Percentiles rank a stretch among this genome's conserved stretches.
These are phyloP conservation scores for Kuschelorhynchus macadamiae DNA, from an alignment of 2,888 invertebrate genomes.

Conservation along the genomic window DNA sequence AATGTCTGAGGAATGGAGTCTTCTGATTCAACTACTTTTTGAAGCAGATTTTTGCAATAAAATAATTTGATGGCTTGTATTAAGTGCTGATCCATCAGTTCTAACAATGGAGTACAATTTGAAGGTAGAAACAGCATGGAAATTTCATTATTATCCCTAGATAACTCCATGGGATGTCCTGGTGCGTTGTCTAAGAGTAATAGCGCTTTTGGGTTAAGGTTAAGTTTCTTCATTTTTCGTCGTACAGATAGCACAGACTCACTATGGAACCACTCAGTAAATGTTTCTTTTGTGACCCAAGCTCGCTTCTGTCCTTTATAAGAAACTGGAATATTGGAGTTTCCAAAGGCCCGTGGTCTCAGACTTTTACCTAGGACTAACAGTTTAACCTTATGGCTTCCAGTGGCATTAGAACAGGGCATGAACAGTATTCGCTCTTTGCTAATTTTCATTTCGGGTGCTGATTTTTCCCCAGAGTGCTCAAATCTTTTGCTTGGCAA, in stretches of 20 bases:
- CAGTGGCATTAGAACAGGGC: conserved; percentile 18
- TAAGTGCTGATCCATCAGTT: conserved; percentile 27
- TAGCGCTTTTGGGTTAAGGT: background rate
- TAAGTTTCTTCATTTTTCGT: conserved; percentile 10
- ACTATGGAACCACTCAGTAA: conserved; percentile 18
- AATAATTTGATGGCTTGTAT: conserved; percentile 24
- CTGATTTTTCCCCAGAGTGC: conserved; percentile 1
- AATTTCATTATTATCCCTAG: conserved; percentile 19
- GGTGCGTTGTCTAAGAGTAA: conserved; percentile 9
- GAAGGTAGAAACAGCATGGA: conserved; percentile 6
- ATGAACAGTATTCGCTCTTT: conserved; percentile 14
- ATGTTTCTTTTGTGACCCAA: conserved; percentile 16
- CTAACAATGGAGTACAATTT: conserved; percentile 31
- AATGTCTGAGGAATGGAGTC: background rate
- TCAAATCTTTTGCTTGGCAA: background rate
- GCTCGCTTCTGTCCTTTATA: conserved; percentile 14
- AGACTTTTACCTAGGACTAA: conserved; percentile 18
- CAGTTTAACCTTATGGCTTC: too few species aligned
- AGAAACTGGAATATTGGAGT: conserved; percentile 13
- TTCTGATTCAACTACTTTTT: conserved; percentile 2
- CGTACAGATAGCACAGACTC: conserved; percentile 12
- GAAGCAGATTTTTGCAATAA: conserved; percentile 11
- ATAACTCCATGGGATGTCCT: conserved; percentile 12
- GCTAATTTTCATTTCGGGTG: background rate
- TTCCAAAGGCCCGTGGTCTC: conserved; percentile 13